phyloP scores from a whole-genome alignment of 2,888 invertebrate genomes.

The Drosophila falleni region DNA sequence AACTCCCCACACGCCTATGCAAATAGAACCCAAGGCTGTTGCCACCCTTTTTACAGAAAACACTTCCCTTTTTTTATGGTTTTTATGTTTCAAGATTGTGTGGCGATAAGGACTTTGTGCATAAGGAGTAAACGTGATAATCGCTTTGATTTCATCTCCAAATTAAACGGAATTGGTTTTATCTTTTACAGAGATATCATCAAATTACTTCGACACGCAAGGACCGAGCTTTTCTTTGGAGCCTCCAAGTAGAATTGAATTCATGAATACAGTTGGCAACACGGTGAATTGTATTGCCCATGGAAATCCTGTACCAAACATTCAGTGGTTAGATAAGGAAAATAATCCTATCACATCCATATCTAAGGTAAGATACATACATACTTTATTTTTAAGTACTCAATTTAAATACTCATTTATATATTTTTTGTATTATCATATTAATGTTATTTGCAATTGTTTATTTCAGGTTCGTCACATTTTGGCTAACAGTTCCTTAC shows the following conservation, averaged over 20 bases:
- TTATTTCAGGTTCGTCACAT: constrained; percentile 86
- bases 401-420: background rate
- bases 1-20: constrained; percentile 42
- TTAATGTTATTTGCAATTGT: background rate
- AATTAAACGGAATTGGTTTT: constrained; percentile 19
- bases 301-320: constrained; percentile 87
- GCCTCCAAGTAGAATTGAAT: constrained; percentile 87
- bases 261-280: constrained; percentile 87
- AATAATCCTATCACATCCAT: constrained; percentile 86
- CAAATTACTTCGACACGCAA: constrained; percentile 87
- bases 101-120: constrained; percentile 22
- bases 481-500: constrained; percentile 86
- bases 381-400: background rate
- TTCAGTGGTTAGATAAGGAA: constrained; percentile 87
- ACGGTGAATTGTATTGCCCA: constrained; percentile 86
- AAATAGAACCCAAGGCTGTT: constrained; percentile 39
- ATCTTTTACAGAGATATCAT: constrained; percentile 74
- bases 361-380: constrained; percentile 82
- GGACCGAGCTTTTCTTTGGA: constrained; percentile 87
- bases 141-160: constrained; percentile 29
- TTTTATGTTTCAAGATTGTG: constrained; percentile 15
- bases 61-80: background rate
- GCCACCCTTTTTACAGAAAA: constrained; percentile 18
- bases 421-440: background rate
- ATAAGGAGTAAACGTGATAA: constrained; percentile 30